Evolutionary conservation across 1,140 invertebrate species (phyloP).

Genomic region (Aethina tumida): DNA sequence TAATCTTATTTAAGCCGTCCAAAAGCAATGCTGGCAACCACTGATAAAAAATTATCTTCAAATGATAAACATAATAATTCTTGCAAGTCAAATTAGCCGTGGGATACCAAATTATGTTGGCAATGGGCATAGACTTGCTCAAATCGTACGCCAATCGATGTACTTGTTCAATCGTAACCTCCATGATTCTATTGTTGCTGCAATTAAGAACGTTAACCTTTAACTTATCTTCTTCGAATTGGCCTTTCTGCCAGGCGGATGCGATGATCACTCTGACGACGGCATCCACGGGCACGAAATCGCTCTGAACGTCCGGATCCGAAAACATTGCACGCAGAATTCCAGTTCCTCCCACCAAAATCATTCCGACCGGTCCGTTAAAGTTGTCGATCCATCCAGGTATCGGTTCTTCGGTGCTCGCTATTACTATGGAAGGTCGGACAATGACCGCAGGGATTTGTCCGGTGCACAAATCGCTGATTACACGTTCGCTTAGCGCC

Average conservation of each 20-base stretch:
- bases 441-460: constrained; percentile 71
- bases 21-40: too few species aligned
- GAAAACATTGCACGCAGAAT: constrained; percentile 62
- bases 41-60: too few species aligned
- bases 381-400: constrained; percentile 89
- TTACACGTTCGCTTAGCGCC: constrained; percentile 65
- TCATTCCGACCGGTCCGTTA: constrained; percentile 76
- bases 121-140: too few species aligned
- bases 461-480: constrained; percentile 53
- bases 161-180: too few species aligned
- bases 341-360: constrained; percentile 67
- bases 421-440: constrained; percentile 81
- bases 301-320: constrained; percentile 52
- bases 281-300: constrained; percentile 79
- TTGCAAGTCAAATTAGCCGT: too few species aligned
- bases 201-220: too few species aligned
- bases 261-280: constrained; percentile 70
- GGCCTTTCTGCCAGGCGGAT: constrained; percentile 62
- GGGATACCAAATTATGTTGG: too few species aligned
- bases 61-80: too few species aligned
- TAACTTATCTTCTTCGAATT: too few species aligned
- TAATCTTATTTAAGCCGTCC: too few species aligned
- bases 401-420: constrained; percentile 50
- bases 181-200: too few species aligned
- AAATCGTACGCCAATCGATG: too few species aligned